These are phyloP conservation scores for Nomada ruficornis DNA, from an alignment of 2,888 invertebrate genomes.

Conservation along the genomic window DNA sequence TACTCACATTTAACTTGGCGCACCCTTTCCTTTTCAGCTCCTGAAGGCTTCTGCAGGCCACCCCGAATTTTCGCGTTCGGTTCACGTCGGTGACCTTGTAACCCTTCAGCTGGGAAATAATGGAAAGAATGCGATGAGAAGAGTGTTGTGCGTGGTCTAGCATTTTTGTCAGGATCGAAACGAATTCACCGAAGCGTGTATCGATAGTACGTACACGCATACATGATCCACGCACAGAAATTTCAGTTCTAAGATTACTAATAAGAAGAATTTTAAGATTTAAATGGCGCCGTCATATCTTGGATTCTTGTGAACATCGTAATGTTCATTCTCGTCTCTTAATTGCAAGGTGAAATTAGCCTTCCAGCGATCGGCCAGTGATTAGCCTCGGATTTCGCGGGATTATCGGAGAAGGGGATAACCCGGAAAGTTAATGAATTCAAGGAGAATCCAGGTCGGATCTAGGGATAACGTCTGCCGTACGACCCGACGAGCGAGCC, in stretches of 20 bases:
- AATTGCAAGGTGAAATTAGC: background rate
- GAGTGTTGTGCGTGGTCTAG: too few species aligned
- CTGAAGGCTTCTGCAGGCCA: conserved; percentile 88
- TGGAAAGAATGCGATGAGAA: background rate
- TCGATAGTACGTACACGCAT: too few species aligned
- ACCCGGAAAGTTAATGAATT: conserved; percentile 24
- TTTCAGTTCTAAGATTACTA: too few species aligned
- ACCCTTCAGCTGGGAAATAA: conserved; percentile 86
- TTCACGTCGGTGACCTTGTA: conserved; percentile 90
- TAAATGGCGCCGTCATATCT: too few species aligned
- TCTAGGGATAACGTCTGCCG: background rate
- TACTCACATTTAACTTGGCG: conserved; percentile 87
- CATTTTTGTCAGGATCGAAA: too few species aligned
- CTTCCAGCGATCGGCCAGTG: background rate
- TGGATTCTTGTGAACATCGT: background rate
- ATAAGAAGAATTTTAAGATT: too few species aligned
- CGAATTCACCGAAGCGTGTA: background rate
- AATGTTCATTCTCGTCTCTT: background rate
- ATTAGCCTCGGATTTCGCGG: background rate
- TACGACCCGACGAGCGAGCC: background rate
- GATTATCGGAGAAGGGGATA: background rate
- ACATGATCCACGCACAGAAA: too few species aligned
- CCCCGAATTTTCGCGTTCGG: conserved; percentile 89
- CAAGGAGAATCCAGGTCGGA: conserved; percentile 4
- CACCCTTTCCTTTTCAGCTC: conserved; percentile 90